Evolutionary conservation across 2,888 invertebrate species (phyloP).

Genomic region (Acleris holmiana): DNA sequence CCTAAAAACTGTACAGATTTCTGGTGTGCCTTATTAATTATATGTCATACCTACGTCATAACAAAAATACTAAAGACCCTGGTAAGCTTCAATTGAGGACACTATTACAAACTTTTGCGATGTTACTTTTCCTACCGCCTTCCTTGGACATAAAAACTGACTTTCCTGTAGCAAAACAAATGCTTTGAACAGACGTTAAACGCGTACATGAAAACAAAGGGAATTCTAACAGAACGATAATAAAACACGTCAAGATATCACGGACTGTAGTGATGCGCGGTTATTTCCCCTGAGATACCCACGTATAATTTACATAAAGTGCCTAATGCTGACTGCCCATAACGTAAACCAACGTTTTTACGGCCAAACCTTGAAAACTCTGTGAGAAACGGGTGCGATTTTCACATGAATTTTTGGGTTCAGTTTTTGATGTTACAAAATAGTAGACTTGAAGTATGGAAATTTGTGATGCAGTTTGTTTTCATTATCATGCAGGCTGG

Average conservation of each 20-base stretch:
- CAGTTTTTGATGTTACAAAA: constrained; percentile 6
- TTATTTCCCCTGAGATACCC: constrained; percentile 67
- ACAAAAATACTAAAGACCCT: too few species aligned
- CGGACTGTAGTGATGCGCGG: constrained; percentile 51
- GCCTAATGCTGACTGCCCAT: constrained; percentile 64
- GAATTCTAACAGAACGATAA: constrained; percentile 46
- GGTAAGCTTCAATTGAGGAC: too few species aligned
- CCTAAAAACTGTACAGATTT: too few species aligned
- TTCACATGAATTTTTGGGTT: constrained; percentile 35
- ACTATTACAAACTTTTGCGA: too few species aligned
- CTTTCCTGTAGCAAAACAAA: neutral
- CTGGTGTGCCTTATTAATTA: too few species aligned
- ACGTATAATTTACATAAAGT: constrained; percentile 69
- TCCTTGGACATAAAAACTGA: too few species aligned
- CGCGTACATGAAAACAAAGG: constrained; percentile 19
- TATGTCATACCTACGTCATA: too few species aligned
- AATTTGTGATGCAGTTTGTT: too few species aligned
- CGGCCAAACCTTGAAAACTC: constrained; percentile 46
- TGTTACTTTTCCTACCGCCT: too few species aligned
- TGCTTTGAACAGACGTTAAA: neutral
- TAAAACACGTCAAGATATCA: constrained; percentile 52
- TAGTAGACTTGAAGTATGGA: neutral
- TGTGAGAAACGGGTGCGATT: constrained; percentile 49
- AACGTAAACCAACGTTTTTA: constrained; percentile 63
- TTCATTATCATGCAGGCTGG: too few species aligned